These are phyloP conservation scores for Lepidocyrtoides sp. DNA, from an alignment of 2,888 invertebrate species.

Conservation along the genomic window DNA sequence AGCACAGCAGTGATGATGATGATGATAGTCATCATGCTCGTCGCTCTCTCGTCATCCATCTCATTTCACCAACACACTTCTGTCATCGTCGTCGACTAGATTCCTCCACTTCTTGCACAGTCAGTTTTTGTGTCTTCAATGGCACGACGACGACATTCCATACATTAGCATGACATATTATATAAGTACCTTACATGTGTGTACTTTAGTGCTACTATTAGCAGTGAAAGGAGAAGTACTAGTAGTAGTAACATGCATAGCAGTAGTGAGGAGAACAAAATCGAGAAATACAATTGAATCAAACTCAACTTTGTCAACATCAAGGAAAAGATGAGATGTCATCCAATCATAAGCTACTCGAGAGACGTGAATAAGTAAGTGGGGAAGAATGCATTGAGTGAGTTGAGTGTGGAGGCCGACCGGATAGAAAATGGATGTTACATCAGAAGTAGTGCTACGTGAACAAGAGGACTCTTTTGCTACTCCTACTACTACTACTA, in stretches of 20 bases:
- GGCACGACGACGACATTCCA: neutral
- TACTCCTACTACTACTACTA: no score
- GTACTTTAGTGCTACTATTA: neutral
- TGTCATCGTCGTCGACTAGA: constrained; percentile 26
- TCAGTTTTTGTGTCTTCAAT: constrained; percentile 1
- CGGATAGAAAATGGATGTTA: constrained; percentile 43
- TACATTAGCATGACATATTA: constrained; percentile 13
- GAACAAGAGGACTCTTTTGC: constrained; percentile 2
- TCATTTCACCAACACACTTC: constrained; percentile 49
- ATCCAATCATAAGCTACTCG: constrained; percentile 80
- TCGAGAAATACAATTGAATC: constrained; percentile 74
- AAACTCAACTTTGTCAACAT: constrained; percentile 75
- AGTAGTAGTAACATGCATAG: neutral
- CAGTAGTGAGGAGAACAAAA: constrained; percentile 25
- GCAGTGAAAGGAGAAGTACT: no score
- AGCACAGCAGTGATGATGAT: constrained; percentile 20
- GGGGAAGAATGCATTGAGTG: constrained; percentile 38
- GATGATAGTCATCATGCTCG: constrained; percentile 34
- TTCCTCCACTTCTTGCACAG: neutral
- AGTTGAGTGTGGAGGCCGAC: neutral
- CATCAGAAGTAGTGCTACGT: constrained; percentile 14
- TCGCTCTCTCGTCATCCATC: constrained; percentile 21
- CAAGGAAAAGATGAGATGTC: constrained; percentile 76
- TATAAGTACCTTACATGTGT: constrained; percentile 10
- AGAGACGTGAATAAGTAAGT: constrained; percentile 48